Percentiles rank a stretch among this genome's conserved stretches.
Evolutionary conservation across 1,140 invertebrate genomes (phyloP).

Genomic region (Calephelis virginiensis): DNA sequence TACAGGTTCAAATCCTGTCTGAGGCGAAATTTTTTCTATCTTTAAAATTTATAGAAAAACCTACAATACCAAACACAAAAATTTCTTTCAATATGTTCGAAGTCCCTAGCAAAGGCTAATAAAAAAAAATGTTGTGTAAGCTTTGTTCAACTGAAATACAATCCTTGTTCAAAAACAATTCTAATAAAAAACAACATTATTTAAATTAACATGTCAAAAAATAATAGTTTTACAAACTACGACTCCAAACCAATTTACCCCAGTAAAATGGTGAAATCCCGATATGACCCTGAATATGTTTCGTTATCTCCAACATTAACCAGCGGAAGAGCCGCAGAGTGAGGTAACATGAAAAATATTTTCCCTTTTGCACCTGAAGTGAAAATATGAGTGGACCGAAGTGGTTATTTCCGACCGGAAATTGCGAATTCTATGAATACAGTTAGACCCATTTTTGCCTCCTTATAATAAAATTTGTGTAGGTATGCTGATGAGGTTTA

Average conservation of each 20-base stretch:
- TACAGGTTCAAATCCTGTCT: too few species aligned
- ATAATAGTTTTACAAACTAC: too few species aligned
- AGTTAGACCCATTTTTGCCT: slow-evolving; percentile 14
- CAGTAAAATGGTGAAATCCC: not conserved
- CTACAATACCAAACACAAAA: too few species aligned
- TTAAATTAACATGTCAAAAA: too few species aligned
- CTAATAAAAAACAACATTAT: too few species aligned
- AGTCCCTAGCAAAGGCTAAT: too few species aligned
- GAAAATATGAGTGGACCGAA: slow-evolving; percentile 18
- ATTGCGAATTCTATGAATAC: slow-evolving; percentile 18
- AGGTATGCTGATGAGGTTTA: not conserved
- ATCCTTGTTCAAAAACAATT: too few species aligned
- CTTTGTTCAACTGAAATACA: too few species aligned
- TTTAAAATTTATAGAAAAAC: too few species aligned
- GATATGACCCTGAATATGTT: not conserved
- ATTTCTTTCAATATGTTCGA: too few species aligned
- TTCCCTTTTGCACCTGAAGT: slow-evolving; percentile 17
- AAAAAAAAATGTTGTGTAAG: too few species aligned
- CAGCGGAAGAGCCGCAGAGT: not conserved
- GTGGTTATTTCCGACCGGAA: slow-evolving; percentile 15
- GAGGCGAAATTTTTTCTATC: too few species aligned
- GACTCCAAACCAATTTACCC: not conserved
- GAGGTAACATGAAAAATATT: slow-evolving; percentile 15
- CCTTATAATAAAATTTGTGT: slow-evolving; percentile 14
- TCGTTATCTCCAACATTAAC: slow-evolving; percentile 9